Evolutionary conservation across 2,888 invertebrate species (phyloP).

Genomic region (Homarus gammarus): DNA sequence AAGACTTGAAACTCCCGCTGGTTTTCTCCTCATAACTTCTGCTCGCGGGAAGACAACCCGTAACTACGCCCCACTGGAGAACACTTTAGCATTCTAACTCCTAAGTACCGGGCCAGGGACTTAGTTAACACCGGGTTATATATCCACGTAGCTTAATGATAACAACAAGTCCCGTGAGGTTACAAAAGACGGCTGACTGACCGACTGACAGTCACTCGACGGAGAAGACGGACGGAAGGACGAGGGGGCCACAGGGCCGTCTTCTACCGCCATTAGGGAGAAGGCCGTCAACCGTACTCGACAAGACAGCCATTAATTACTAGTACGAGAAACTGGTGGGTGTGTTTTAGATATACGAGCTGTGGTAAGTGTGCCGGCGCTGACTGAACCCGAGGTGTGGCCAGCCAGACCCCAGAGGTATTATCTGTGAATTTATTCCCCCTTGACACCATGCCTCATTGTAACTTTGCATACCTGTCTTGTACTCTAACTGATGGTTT

Average conservation of each 20-base stretch:
- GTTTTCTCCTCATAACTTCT: neutral
- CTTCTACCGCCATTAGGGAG: neutral
- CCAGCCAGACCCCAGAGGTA: conserved; percentile 9
- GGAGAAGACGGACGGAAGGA: neutral
- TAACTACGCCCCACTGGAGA: neutral
- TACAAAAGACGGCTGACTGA: neutral
- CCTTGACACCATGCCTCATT: conserved; percentile 28
- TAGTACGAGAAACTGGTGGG: neutral
- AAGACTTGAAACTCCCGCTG: neutral
- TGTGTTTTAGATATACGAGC: conserved; percentile 18
- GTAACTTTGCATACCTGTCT: conserved; percentile 52
- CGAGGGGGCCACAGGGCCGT: too few relatives aligned
- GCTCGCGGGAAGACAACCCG: neutral
- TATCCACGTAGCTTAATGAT: neutral
- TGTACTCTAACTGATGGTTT: neutral
- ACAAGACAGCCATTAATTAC: conserved; percentile 1
- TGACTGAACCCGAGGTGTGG: conserved; percentile 12
- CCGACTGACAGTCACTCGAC: too few relatives aligned
- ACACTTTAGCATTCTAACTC: neutral
- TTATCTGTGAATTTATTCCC: conserved; percentile 34
- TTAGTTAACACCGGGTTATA: neutral
- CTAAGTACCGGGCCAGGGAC: neutral
- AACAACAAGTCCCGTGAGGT: too few relatives aligned
- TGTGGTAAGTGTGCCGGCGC: conserved; percentile 4
- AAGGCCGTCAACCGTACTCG: neutral